Conservation (phyloP, 1,140 invertebrate genomes). For the Phymastichus coffea region DNA sequence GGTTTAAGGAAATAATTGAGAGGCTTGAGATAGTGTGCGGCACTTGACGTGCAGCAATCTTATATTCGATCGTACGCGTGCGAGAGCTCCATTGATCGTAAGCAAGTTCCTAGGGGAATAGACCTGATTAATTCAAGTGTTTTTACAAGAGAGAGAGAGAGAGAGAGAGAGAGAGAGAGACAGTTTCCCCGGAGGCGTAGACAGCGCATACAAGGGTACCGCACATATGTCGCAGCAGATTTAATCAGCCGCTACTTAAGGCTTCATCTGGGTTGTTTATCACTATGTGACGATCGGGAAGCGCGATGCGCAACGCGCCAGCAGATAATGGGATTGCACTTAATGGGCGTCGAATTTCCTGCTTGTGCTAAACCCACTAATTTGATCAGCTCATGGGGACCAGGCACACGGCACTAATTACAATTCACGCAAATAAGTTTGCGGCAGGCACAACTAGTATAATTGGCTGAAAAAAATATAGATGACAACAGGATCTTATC, state of each 20-base stretch:
- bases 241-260: constrained; percentile 55
- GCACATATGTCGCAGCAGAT: constrained; percentile 56
- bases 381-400: constrained; percentile 33
- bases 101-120: constrained; percentile 45
- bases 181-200: constrained; percentile 12
- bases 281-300: constrained; percentile 31
- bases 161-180: background rate
- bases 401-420: constrained; percentile 35
- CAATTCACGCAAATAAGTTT: constrained; percentile 43
- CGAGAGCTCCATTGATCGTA: constrained; percentile 49
- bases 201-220: constrained; percentile 30
- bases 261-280: constrained; percentile 46
- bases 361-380: constrained; percentile 40
- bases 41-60: background rate
- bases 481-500: too few relatives aligned
- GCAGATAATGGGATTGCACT: constrained; percentile 51
- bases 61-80: background rate
- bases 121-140: constrained; percentile 52
- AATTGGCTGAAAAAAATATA: too few relatives aligned
- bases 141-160: constrained; percentile 37
- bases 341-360: constrained; percentile 46
- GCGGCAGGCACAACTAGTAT: background rate
- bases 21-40: background rate
- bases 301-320: background rate
- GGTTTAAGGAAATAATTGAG: background rate